Base-by-base conservation (phyloP, 2,797 vertebrate genomes). In the Pampus argenteus region DNA sequence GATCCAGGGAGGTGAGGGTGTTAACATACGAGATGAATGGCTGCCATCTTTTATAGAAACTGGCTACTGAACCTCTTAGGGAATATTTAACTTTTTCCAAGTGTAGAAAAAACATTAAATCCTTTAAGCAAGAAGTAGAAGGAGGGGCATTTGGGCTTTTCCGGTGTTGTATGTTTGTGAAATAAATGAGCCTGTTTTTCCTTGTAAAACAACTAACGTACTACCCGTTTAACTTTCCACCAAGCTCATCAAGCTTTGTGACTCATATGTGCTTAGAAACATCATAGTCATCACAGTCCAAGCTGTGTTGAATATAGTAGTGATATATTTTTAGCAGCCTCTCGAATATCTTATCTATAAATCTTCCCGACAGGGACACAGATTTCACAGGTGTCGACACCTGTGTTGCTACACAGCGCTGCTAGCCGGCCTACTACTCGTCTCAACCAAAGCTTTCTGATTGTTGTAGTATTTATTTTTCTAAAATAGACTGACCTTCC, bases 401-500 rank as follows among this genome's bases (percentile, higher is more conserved):
- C 26, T 59, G 72, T 29, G 10, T 3, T 29, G 3, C 3, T 13
- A 11, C 17, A 2, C 51, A 25, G 23, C 2, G n/a, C n/a, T n/a
- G n/a, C n/a, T n/a, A n/a, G n/a, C n/a, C n/a, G n/a, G n/a, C n/a
- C n/a, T n/a, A n/a, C 61, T 40, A 6, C 15, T 28, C 25, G 9
- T 18, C 10, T 23, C 25, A 9, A 20, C n/a, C n/a, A 8, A 8
- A 57, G 13, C 49, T 58, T 15, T 60, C 14, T 55, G 54, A 3
- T 22, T 13, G 6, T 31, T 28, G 17, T 14, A 38, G 36, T 66
- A 8, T 45, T 0, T 17, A 66, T 26, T 26, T 11, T n/a, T n/a
- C n/a, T 5, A 14, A 17, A 71, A 68, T 38, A 34, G 1, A 92
- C 93, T 31, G 31, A 99, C 98, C 97, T 92, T 95, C 90, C 22